Base-by-base conservation (phyloP, 2,113 vertebrate genomes). In the Carassius auratus region DNA sequence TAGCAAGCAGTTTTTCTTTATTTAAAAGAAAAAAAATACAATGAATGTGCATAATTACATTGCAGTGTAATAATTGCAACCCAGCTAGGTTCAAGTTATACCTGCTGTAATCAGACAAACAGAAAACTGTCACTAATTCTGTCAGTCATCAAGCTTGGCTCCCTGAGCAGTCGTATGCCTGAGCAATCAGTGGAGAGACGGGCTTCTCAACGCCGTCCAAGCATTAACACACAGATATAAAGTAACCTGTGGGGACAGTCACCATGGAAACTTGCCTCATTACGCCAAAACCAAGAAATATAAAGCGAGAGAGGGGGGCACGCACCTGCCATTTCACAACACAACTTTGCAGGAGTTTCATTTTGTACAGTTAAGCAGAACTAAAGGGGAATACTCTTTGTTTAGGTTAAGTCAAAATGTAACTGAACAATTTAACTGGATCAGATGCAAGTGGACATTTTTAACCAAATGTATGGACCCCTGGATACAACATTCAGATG, bases 161-260 rank as follows among this genome's bases (percentile, higher is more conserved):
- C 82, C 79, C 76, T 83, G 77, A 76, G 62, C 64, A 87, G 83
- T 13, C 52, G 38, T 84, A 90, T 89, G 86, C 88, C 89, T 86
- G 87, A 88, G 88, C 86, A 90, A 90, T 84, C 90, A 76, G 82
- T 83, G 42, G 30, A 84, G 85, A 85, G 66, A 91, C 84, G 79
- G 78, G 83, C 81, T n/a, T 52, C 78, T 75, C 48, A 48, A 64
- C 38, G 55, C 61, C 91, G 91, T 87, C 91, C 91, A 93, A 94
- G 92, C 94, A 93, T 94, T 92, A 92, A 93, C 88, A 92, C 91
- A 77, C 85, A 92, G 92, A 94, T 93, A 94, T 84, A 93, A 83
- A 91, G 87, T 92, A 93, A 94, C 90, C 93, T 92, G 90, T 88
- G 84, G 92, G 93, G 93, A 92, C 81, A 76, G 94, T 94, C 94